Percentiles rank a stretch among this genome's conserved stretches.
phyloP scores from a whole-genome alignment of 2,888 invertebrate species.

The Netelia melanura region DNA sequence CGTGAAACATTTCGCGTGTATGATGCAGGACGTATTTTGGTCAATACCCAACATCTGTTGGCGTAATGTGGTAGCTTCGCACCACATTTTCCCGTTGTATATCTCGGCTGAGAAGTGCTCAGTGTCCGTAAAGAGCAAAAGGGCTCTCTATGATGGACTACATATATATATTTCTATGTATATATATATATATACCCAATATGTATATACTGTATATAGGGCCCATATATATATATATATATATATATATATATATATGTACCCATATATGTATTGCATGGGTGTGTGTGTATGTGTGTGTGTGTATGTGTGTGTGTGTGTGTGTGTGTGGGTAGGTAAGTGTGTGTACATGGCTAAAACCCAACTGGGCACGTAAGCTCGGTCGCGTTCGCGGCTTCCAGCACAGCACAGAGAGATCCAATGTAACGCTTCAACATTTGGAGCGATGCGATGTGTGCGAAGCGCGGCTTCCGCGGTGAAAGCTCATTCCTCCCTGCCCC shows the following conservation, averaged over 20 bases:
- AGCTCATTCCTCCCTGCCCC: conserved; percentile 33
- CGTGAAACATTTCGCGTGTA: neutral
- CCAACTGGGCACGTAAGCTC: conserved; percentile 43
- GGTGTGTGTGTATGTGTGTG: neutral
- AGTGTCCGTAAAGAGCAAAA: conserved; percentile 36
- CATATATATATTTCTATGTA: too few species aligned
- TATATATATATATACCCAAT: neutral
- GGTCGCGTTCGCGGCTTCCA: conserved; percentile 41
- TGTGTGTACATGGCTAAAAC: conserved; percentile 25
- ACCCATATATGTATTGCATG: too few species aligned
- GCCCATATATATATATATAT: neutral
- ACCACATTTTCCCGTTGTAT: conserved; percentile 7
- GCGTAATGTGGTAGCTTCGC: neutral
- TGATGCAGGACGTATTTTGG: neutral
- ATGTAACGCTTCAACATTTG: conserved; percentile 49
- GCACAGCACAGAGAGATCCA: conserved; percentile 13
- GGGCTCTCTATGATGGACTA: conserved; percentile 6
- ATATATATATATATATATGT: neutral
- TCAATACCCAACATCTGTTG: neutral
- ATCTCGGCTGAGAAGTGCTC: conserved; percentile 11
- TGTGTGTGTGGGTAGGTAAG: too few species aligned
- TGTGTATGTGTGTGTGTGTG: neutral
- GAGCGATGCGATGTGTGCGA: conserved; percentile 50
- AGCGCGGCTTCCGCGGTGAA: conserved; percentile 50
- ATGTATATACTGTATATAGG: too few species aligned